Conservation (phyloP, 2,888 invertebrate genomes). For the Leuctra nigra region DNA sequence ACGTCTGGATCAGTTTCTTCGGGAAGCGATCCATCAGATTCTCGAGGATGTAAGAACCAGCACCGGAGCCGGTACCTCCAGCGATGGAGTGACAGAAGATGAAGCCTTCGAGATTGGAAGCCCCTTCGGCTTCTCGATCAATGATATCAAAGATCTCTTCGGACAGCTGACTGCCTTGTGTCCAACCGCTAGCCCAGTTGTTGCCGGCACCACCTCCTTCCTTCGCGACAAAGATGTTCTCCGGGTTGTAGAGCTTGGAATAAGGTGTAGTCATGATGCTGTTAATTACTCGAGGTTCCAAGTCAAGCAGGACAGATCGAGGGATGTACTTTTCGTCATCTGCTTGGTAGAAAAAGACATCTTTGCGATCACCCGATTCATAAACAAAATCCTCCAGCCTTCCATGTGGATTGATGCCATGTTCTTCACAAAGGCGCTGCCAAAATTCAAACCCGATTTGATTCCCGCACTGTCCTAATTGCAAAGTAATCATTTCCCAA, state of each 20-base stretch:
- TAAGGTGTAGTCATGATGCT: conserved; percentile 92
- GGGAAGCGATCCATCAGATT: conserved; percentile 89
- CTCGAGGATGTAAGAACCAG: conserved; percentile 94
- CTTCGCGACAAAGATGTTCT: conserved; percentile 93
- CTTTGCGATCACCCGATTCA: conserved; percentile 91
- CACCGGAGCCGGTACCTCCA: conserved; percentile 98
- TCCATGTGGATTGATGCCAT: conserved; percentile 95
- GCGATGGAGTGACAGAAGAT: conserved; percentile 98
- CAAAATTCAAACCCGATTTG: conserved; percentile 99
- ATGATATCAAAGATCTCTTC: conserved; percentile 98
- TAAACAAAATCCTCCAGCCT: conserved; percentile 88
- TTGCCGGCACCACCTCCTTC: conserved; percentile 99
- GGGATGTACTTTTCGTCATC: conserved; percentile 99
- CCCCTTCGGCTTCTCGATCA: conserved; percentile 96
- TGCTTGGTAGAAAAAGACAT: conserved; percentile 98
- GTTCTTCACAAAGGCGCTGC: conserved; percentile 96
- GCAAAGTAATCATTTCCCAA: conserved; percentile 96
- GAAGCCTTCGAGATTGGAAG: conserved; percentile 98
- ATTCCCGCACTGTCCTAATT: conserved; percentile 97
- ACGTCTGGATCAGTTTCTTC: conserved; percentile 96
- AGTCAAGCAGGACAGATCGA: conserved; percentile 87
- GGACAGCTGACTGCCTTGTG: conserved; percentile 84
- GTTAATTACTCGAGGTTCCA: conserved; percentile 97
- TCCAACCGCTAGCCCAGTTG: conserved; percentile 97
- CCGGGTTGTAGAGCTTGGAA: conserved; percentile 94